A percentile compares a stretch with the other conserved stretches of the same genome.
phyloP scores from a whole-genome alignment of 2,888 invertebrate genomes.

The Encarsia formosa region DNA sequence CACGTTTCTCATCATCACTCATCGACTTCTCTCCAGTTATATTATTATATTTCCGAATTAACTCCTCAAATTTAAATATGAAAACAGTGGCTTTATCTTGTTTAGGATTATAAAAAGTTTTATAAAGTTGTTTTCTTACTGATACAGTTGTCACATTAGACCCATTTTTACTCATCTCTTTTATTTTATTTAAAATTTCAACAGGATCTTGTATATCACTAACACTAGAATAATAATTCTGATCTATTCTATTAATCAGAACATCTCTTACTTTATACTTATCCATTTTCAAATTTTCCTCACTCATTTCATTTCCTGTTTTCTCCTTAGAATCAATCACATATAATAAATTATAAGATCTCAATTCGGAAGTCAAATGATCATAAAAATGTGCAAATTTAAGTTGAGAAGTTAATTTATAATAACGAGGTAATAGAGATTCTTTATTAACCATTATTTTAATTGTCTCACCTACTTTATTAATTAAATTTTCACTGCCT shows the following conservation, averaged over 20 bases:
- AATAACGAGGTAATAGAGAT: constrained; percentile 11
- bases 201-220: constrained; percentile 11
- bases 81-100: constrained; percentile 20
- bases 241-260: constrained; percentile 1
- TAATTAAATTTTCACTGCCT: too few species aligned
- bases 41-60: constrained; percentile 16
- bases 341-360: background rate
- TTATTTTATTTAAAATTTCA: constrained; percentile 16
- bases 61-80: constrained; percentile 20
- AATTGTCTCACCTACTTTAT: too few species aligned
- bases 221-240: constrained; percentile 1
- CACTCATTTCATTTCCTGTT: background rate
- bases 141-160: constrained; percentile 8
- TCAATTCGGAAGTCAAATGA: constrained; percentile 11
- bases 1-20: constrained; percentile 22
- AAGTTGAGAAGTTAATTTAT: constrained; percentile 11
- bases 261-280: constrained; percentile 2
- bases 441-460: too few species aligned
- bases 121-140: constrained; percentile 18
- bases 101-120: constrained; percentile 8
- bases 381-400: constrained; percentile 12
- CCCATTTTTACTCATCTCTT: constrained; percentile 18
- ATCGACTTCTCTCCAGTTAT: constrained; percentile 4
- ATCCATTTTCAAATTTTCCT: background rate
- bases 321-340: background rate